phyloP scores from a whole-genome alignment of 1,140 invertebrate species.

The Mya arenaria region DNA sequence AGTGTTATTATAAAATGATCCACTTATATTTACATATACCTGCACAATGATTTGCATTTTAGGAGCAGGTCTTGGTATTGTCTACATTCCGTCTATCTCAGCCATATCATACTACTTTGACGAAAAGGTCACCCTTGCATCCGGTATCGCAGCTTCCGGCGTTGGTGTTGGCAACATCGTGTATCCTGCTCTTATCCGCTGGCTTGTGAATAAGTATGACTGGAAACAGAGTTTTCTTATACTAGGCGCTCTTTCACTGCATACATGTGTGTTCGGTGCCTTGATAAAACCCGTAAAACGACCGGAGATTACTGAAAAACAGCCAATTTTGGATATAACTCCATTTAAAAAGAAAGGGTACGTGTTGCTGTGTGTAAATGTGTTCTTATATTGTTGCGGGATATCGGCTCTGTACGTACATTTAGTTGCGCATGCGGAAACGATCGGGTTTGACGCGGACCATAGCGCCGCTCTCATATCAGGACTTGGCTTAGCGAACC shows the following conservation, averaged over 20 bases:
- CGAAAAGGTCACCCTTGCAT: constrained; percentile 91
- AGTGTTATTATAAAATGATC: too few relatives aligned
- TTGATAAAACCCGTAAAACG: constrained; percentile 53
- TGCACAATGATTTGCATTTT: constrained; percentile 52
- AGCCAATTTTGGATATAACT: constrained; percentile 52
- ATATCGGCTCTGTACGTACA: constrained; percentile 64
- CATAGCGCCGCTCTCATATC: constrained; percentile 90
- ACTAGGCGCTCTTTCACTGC: constrained; percentile 54
- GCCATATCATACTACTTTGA: constrained; percentile 95
- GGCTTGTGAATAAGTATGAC: constrained; percentile 84
- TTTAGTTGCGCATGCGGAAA: constrained; percentile 53
- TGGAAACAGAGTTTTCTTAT: constrained; percentile 87
- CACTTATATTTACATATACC: too few relatives aligned
- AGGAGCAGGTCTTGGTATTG: constrained; percentile 93
- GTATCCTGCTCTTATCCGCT: constrained; percentile 85
- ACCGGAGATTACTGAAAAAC: constrained; percentile 26
- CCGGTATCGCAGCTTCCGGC: constrained; percentile 94
- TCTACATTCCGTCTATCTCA: constrained; percentile 93
- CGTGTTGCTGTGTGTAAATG: constrained; percentile 57
- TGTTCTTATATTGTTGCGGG: constrained; percentile 61
- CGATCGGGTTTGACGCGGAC: constrained; percentile 22
- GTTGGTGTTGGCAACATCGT: constrained; percentile 93
- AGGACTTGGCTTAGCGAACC: constrained; percentile 86
- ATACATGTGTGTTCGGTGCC: constrained; percentile 58
- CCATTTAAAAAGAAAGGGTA: constrained; percentile 59